Base-by-base conservation (phyloP, 2,113 vertebrate genomes). In the Thunnus thynnus region DNA sequence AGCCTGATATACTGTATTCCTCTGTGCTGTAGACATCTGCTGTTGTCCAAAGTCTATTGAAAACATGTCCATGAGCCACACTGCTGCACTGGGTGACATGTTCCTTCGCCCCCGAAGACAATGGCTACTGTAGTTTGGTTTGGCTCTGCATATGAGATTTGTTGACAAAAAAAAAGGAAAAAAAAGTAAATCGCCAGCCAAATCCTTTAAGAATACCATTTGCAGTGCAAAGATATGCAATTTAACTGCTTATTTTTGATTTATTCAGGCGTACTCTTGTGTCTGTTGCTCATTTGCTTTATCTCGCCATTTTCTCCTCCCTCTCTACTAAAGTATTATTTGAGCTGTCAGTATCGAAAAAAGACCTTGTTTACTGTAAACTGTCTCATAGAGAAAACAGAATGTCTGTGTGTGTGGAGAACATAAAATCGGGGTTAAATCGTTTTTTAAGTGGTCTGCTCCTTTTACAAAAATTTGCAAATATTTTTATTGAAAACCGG, bases 211-310 rank as follows among this genome's bases (percentile, higher is more conserved):
- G 13, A 22, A 16, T 4, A 22, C 18, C 4, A 17, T 61, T 44
- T 60, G 10, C 27, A 50, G 16, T 4, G 2, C 16, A 22, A n/a
- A 4, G 22, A 25, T n/a, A 7, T 41, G 36, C 36, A 41, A 41
- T 41, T 41, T 36, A 47, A 16, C 13, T 3, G 41, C 48, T 66
- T 36, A 58, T 78, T 66, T 51, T 41, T 72, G 3, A 64, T 65
- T 47, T 32, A 32, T 6, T 27, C n/a, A 27, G 32, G 66, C 18
- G 18, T 30, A 14, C 22, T 13, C 4, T 20, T n/a, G 20, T 20
- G 56, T 51, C 27, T 18, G n/a, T 22, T 14, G 22, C 13, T 68
- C 17, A 71, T 61, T 55, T 56, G 41, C 13, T 3, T 63, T 32
- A 50, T 12, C 20, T 25, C 2, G 2, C 18, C 20, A 9, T 47